A percentile compares a stretch with the other conserved stretches of the same genome.
phyloP scores from a whole-genome alignment of 2,797 vertebrate genomes.

The Coccyzus lansbergi region DNA sequence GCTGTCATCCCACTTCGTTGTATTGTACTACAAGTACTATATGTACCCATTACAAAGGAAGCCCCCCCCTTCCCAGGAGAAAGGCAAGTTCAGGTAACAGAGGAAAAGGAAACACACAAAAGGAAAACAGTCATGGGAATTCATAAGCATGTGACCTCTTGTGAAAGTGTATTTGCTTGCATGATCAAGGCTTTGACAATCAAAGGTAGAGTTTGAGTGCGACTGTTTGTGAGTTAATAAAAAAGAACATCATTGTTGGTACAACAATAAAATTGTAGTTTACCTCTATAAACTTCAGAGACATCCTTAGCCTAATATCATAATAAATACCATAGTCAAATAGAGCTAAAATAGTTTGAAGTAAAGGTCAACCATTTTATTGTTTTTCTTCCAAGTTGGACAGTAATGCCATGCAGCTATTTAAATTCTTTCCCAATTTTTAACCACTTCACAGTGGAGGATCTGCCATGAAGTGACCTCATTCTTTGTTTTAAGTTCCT shows the following conservation, averaged over 20 bases:
- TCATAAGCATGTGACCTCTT: not conserved
- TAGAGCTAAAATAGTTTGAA: not conserved
- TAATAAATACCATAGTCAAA: not conserved
- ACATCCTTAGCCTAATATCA: not conserved
- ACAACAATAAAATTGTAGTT: not conserved
- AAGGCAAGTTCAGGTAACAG: not conserved
- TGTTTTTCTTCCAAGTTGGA: not conserved
- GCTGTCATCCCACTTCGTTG: not conserved
- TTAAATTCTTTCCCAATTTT: not conserved
- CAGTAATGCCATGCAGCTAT: not conserved
- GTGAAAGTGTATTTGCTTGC: not conserved
- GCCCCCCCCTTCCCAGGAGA: not conserved
- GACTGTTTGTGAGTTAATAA: not conserved
- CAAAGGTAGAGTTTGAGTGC: not conserved
- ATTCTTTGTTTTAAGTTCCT: not conserved
- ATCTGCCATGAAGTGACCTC: not conserved
- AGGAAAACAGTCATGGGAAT: rapidly evolving
- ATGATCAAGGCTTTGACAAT: not conserved
- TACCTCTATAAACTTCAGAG: not conserved
- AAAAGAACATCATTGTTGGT: not conserved
- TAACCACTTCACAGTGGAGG: not conserved
- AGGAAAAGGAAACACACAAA: not conserved
- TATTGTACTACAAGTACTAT: not conserved
- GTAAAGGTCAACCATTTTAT: not conserved
- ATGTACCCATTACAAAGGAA: not conserved